Conservation (phyloP, 2,888 invertebrate species). For the Ditula angustiorana region DNA sequence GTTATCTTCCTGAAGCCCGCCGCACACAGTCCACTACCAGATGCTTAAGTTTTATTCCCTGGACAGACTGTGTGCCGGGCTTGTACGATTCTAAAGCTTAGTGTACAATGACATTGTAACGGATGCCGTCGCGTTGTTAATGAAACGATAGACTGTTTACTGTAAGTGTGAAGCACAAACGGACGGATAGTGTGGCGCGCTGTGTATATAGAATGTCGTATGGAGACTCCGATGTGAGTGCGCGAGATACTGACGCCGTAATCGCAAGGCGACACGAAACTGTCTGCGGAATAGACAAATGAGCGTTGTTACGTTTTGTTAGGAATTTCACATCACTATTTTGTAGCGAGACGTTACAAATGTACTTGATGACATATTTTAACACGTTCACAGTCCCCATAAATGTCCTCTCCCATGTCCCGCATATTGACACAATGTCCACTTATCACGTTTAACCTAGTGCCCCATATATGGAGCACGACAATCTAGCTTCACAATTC, state of each 20-base stretch:
- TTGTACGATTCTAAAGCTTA: constrained; percentile 17
- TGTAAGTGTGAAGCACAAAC: constrained; percentile 64
- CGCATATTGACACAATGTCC: too few species aligned
- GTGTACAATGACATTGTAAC: constrained; percentile 46
- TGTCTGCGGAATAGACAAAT: too few species aligned
- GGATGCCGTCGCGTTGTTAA: constrained; percentile 53
- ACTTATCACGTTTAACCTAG: too few species aligned
- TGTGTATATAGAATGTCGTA: constrained; percentile 25
- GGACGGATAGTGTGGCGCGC: constrained; percentile 11
- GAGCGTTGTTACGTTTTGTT: background rate
- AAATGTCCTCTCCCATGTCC: too few species aligned
- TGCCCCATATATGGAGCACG: too few species aligned
- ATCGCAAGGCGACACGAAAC: background rate
- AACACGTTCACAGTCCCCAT: too few species aligned
- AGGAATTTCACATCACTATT: background rate
- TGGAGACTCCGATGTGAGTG: background rate
- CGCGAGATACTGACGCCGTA: background rate
- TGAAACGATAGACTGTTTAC: constrained; percentile 67
- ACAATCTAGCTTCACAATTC: too few species aligned
- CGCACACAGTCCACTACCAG: background rate
- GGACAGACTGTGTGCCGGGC: background rate
- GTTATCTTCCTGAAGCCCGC: constrained; percentile 10
- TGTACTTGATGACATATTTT: background rate
- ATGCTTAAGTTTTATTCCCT: background rate
- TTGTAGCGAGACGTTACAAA: background rate